Base-by-base conservation (phyloP, 2,888 invertebrate genomes). In the Microdon myrmicae region DNA sequence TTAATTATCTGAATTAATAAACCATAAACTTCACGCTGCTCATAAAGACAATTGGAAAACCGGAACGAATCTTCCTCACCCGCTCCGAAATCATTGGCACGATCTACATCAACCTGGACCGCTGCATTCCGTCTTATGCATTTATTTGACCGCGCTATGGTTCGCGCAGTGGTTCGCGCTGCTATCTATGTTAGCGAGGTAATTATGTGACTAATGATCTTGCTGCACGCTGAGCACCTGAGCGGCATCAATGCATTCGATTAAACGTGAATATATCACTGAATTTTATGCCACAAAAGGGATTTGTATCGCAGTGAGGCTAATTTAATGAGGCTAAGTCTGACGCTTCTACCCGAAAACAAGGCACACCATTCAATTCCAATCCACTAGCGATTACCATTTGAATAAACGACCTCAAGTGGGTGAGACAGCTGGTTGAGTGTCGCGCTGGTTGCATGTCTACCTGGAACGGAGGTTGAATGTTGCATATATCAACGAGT, bases 1-100 rank as follows among this genome's bases (percentile, higher is more conserved):
- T 64, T 64, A 64, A 64, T 64, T 64, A 64, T 47, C 53, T 51
- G 64, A 64, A 56, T 64, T 64, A 56, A 56, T 64, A 64, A 64
- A 45, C 64, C 17, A 45, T 64, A 64, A 64, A 56, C 56, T 51
- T 47, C 51, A 37, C 47, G 51, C 43, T 51, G 29, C 41, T 39
- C 34, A 58, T 64, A 56, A 64, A 64, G 56, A 56, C 56, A 56
- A 56, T 64, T 64, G 56, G 51, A 55, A 53, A 58, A 56, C 56
- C 56, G 56, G 64, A 58, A 64, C 51, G 56, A 64, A 64, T 64
- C 43, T 37, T 22, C 45, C 12, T 60, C 60, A 61, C 41, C 49
- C 39, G 35, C 56, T 41, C 9, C 34, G 37, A 35, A 53, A 43
- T 43, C 26, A 19, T 17, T 10, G 3, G 7, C 8, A 43, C 48